Conservation (phyloP, 2,113 vertebrate species). For the Arothron firmamentum region DNA sequence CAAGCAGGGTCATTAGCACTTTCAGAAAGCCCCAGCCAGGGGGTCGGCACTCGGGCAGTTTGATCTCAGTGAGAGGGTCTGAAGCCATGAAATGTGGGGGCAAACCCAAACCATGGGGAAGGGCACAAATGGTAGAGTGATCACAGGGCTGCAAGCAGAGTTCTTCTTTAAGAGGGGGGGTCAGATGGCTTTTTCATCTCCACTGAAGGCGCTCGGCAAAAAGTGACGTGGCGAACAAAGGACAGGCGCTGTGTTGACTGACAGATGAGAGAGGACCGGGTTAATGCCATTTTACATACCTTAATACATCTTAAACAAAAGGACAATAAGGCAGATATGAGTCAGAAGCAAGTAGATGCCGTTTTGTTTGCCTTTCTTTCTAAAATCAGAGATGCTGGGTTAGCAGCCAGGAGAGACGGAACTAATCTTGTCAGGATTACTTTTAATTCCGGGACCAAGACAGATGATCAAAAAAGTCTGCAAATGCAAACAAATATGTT, state of each 20-base stretch:
- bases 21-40: constrained; percentile 56
- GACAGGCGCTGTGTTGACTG: constrained; percentile 59
- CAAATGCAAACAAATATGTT: too few species aligned
- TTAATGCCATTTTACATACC: constrained; percentile 47
- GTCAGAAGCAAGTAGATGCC: not conserved
- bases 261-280: constrained; percentile 34
- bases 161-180: constrained; percentile 62
- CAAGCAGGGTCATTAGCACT: constrained; percentile 70
- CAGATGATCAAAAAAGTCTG: too few species aligned
- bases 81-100: constrained; percentile 65
- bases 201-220: constrained; percentile 43
- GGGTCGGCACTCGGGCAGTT: constrained; percentile 44
- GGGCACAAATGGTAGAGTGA: constrained; percentile 73
- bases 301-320: constrained; percentile 36
- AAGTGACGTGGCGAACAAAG: constrained; percentile 58
- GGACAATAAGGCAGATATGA: constrained; percentile 37
- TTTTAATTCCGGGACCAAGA: too few species aligned
- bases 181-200: constrained; percentile 76
- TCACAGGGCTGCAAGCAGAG: constrained; percentile 62
- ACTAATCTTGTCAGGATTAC: too few species aligned
- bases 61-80: constrained; percentile 67
- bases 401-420: too few species aligned
- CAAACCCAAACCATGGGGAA: constrained; percentile 57
- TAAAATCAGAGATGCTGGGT: too few species aligned
- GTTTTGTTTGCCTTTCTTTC: too few species aligned